Evolutionary conservation across 2,113 vertebrate species (phyloP), one percentile per base, ranked within the genome.

Genomic region (Silurus meridionalis): DNA sequence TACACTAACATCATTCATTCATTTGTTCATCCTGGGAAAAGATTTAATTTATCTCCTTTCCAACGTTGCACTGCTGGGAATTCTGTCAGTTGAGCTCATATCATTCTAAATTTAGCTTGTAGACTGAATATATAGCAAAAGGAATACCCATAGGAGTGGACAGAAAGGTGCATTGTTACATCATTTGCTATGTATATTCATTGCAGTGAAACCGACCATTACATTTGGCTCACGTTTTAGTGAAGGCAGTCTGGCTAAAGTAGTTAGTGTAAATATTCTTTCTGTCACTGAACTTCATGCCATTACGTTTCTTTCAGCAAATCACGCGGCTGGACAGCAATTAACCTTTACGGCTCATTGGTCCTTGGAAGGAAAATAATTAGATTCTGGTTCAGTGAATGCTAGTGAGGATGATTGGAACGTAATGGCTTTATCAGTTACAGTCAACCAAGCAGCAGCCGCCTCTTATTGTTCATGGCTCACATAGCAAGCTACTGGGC

Each of bases 261-360:
- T 63, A 82, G 58, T 86, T 81, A 85, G 80, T 58, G 19, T 77
- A 75, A 75, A 4, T 63, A 66, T 82, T 82, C 69, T 37, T 4
- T 83, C 67, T 52, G 37, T 17, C 58, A 60, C 46, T 55, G 58
- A 74, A 80, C 86, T 83, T 83, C 46, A 89, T 88, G 91, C 92
- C 91, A 94, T 93, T 92, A 92, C 90, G 91, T 90, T 88, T 88
- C 89, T 86, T 90, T 88, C 88, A 90, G 90, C 90, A 86, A 91
- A 92, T 93, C 92, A 91, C 91, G 89, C 90, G 88, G 89, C 91
- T 87, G 91, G 93, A 93, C 92, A 92, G 91, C 93, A 93, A 94
- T 94, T 94, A 93, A 94, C 94, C 93, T 95, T 94, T 94, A 93
- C 91, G 92, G 91, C 91, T 92, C 86, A 87, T 90, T 89, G 89